phyloP scores from a whole-genome alignment of 2,113 vertebrate species.

The Spilogale gracilis region DNA sequence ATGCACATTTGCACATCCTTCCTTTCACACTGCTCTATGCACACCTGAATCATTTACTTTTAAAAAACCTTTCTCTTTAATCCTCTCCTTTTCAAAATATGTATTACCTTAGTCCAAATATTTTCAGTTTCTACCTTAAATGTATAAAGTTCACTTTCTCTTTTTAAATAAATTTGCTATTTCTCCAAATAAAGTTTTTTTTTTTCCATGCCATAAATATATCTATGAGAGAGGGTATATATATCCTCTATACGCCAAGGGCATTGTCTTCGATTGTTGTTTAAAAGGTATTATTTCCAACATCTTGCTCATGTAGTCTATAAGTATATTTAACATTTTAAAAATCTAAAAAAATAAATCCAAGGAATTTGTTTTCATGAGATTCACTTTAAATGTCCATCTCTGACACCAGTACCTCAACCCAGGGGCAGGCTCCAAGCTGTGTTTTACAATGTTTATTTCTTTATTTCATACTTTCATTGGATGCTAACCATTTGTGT shows the following conservation, averaged over 20 bases:
- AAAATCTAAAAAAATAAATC: neutral
- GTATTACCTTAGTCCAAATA: neutral
- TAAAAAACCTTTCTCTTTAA: neutral
- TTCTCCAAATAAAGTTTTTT: neutral
- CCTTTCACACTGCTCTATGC: neutral
- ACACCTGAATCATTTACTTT: neutral
- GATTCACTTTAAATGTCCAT: constrained; percentile 11
- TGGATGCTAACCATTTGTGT: neutral
- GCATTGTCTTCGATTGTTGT: neutral
- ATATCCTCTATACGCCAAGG: neutral
- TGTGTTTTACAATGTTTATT: neutral
- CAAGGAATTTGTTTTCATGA: neutral
- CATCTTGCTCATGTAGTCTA: neutral
- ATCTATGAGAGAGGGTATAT: neutral
- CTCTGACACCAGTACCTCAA: neutral
- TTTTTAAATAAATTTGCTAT: constrained; percentile 40
- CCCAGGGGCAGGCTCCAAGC: neutral
- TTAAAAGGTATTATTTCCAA: neutral
- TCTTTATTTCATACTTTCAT: neutral
- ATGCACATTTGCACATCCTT: neutral
- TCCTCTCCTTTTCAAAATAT: neutral
- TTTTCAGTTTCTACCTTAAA: constrained; percentile 9
- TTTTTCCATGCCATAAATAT: neutral
- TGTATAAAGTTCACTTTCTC: neutral
- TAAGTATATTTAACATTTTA: constrained; percentile 19